Conservation (phyloP, 2,888 invertebrate species). For the Eristalinus aeneus region DNA sequence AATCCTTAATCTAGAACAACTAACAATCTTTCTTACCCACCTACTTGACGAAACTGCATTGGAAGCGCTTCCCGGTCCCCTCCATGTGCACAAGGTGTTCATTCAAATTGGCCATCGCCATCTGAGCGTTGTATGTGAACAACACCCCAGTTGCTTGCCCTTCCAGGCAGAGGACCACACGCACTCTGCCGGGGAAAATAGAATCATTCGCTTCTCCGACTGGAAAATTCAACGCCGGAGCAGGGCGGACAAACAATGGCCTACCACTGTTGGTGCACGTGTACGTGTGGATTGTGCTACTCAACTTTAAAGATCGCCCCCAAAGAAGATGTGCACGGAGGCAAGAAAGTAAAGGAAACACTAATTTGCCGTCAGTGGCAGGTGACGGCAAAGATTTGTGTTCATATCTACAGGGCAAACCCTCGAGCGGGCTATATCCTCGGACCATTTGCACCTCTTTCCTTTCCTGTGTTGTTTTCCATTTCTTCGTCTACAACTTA, state of each 20-base stretch:
- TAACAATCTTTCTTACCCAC: too few relatives aligned
- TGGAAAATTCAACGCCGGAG: constrained; percentile 8
- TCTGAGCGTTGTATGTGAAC: background rate
- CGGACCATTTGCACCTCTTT: constrained; percentile 36
- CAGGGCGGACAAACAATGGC: background rate
- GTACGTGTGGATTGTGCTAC: background rate
- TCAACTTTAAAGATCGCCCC: background rate
- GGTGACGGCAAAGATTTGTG: constrained; percentile 43
- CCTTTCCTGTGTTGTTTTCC: background rate
- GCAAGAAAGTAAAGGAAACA: constrained; percentile 1
- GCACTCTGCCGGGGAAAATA: background rate
- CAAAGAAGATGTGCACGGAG: background rate
- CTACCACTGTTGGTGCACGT: background rate
- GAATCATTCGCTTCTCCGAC: constrained; percentile 22
- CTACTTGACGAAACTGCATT: too few relatives aligned
- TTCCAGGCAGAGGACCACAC: background rate
- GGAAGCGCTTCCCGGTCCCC: too few relatives aligned
- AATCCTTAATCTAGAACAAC: too few relatives aligned
- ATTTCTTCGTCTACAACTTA: too few relatives aligned
- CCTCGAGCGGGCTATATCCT: constrained; percentile 22
- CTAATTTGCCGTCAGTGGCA: constrained; percentile 26
- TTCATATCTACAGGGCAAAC: constrained; percentile 19
- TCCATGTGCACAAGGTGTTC: background rate
- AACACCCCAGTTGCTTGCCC: background rate
- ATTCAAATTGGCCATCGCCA: background rate